phyloP scores from a whole-genome alignment of 2,797 vertebrate genomes.

The Coilia nasus region DNA sequence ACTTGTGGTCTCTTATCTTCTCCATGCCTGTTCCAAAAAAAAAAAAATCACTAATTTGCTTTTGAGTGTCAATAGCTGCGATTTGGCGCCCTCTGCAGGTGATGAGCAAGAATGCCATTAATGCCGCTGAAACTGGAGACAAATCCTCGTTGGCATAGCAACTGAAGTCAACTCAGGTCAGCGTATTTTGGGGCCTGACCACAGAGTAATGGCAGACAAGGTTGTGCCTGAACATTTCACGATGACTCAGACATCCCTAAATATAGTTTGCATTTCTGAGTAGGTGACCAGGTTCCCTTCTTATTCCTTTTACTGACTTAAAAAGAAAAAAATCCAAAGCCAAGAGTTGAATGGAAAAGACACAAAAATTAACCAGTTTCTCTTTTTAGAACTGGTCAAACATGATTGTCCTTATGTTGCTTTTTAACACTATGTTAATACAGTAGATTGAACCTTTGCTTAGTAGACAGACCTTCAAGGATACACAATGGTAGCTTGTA shows the following conservation, averaged over 20 bases:
- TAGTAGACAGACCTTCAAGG: too few species aligned
- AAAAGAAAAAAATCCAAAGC: background rate
- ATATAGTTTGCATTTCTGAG: background rate
- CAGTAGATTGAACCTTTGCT: background rate
- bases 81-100: conserved; percentile 48
- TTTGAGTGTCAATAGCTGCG: background rate
- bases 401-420: background rate
- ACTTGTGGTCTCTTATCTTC: background rate
- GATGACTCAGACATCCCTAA: background rate
- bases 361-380: background rate
- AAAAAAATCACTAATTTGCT: too few species aligned
- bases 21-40: background rate
- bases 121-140: conserved; percentile 38
- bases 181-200: background rate
- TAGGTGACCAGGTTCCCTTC: background rate
- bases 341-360: background rate
- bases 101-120: conserved; percentile 58
- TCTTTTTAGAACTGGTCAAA: background rate
- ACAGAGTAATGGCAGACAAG: background rate
- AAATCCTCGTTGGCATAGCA: conserved; percentile 71
- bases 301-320: background rate
- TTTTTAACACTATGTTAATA: background rate
- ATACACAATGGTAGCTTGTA: background rate
- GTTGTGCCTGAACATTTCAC: background rate
- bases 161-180: conserved; percentile 63